A percentile compares a stretch with the other conserved stretches of the same genome.
Conservation (phyloP, 2,797 vertebrate genomes). For the Crocidura indochinensis region DNA sequence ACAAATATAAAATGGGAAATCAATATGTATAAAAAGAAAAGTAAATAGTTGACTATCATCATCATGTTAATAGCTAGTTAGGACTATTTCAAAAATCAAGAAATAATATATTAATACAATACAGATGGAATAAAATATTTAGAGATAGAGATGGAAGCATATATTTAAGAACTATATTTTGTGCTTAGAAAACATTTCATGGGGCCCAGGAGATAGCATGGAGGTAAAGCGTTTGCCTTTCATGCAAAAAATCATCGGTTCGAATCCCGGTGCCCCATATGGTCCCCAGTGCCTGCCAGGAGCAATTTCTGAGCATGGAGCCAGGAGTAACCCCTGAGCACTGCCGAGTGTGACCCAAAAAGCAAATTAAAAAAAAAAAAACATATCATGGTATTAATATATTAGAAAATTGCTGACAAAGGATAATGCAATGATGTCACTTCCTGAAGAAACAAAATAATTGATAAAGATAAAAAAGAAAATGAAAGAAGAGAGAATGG, state of each 20-base stretch:
- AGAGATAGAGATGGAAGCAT: neutral
- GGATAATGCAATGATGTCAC: too few relatives aligned
- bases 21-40: neutral
- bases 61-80: neutral
- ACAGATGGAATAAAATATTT: neutral
- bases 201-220: too few relatives aligned
- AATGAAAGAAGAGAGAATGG: neutral
- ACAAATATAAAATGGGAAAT: slow-evolving; percentile 33
- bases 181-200: slow-evolving; percentile 45
- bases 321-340: neutral
- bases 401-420: too few relatives aligned
- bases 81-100: neutral
- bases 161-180: neutral
- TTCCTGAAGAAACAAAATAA: too few relatives aligned
- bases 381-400: too few relatives aligned
- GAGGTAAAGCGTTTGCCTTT: too few relatives aligned
- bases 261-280: too few relatives aligned
- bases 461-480: too few relatives aligned
- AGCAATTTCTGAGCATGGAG: too few relatives aligned
- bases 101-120: neutral
- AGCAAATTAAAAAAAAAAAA: neutral
- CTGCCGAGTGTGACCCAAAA: neutral
- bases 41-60: neutral
- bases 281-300: too few relatives aligned
- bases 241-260: too few relatives aligned